phyloP scores from a whole-genome alignment of 2,113 vertebrate genomes.

The Pseudorasbora parva region DNA sequence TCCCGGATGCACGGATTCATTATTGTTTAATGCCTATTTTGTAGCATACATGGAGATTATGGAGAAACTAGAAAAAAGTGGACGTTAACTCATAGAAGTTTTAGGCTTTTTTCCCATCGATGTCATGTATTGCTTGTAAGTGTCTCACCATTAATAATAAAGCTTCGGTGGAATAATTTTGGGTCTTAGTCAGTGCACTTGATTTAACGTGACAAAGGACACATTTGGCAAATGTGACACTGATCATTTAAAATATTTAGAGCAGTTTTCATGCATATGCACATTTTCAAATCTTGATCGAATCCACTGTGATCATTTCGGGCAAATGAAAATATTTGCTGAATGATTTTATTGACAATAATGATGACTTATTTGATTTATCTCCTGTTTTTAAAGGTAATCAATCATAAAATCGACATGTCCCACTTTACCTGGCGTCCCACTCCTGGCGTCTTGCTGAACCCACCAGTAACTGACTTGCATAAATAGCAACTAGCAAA shows the following conservation, averaged over 20 bases:
- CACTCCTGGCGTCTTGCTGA: not conserved
- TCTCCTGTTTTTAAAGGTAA: not conserved
- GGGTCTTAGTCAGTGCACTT: not conserved
- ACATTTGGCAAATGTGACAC: not conserved
- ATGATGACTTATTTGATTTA: not conserved
- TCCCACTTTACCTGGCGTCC: not conserved
- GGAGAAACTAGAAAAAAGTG: no score
- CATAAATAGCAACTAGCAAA: constrained; percentile 43
- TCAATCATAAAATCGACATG: not conserved
- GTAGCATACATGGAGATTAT: no score
- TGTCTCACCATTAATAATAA: not conserved
- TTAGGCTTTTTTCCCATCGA: no score
- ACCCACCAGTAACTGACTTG: constrained; percentile 18
- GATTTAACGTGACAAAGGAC: not conserved
- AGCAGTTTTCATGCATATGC: no score
- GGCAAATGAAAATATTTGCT: not conserved
- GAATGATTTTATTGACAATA: not conserved
- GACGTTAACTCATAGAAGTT: no score
- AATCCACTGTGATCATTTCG: not conserved
- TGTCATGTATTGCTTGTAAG: not conserved
- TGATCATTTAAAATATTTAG: not conserved
- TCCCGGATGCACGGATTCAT: not conserved
- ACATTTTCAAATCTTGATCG: no score
- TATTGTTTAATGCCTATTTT: not conserved
- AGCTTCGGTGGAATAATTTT: not conserved